Base-by-base conservation (phyloP, 1,140 invertebrate species). In the Bombus polaris region DNA sequence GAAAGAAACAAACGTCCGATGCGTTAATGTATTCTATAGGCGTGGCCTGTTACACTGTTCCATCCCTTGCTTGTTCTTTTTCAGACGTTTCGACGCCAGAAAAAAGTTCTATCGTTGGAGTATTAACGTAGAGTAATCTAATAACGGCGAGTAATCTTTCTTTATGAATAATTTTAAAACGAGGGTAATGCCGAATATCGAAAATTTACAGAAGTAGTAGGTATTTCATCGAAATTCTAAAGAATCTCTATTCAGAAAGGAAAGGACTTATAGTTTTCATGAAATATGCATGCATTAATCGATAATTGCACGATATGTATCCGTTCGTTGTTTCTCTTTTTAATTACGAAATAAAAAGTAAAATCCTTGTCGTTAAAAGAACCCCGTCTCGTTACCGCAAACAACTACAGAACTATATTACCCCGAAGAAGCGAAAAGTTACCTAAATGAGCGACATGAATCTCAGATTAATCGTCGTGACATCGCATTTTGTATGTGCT, bases 1-100 rank as follows among this genome's bases (percentile, higher is more conserved):
- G 39, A 73, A 80, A 68, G 73, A 77, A 83, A 82, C 72, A 35
- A 82, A 74, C 81, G 81, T 59, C 57, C 81, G 57, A 74, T 74
- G 57, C 71, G 57, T 82, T 82, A 74, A 75, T 37, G 71, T 65
- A 74, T 82, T 82, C 53, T 32, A 25, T 12, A 66, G 71, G 80
- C 32, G 71, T 82, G 81, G 57, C 53, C 66, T 42, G 68, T 81
- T 81, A 81, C 53, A 22, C 53, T 44, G 8, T 57, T 73, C 37
- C n/a, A 57, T 59, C 53, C 35, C 18, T 76, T 59, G 74, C 32
- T 76, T 76, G 13, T 25, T 6, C 12, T 15, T 18, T 32, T 53
- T 59, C 22, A 35, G 42, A 47, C 71, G 15, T 73, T 73, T 32
- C 71, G 8, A 8, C 37, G 71, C 13, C 53, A 32, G 22, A 15